Evolutionary conservation across 2,113 vertebrate genomes (phyloP).

Genomic region (Mobula hypostoma): DNA sequence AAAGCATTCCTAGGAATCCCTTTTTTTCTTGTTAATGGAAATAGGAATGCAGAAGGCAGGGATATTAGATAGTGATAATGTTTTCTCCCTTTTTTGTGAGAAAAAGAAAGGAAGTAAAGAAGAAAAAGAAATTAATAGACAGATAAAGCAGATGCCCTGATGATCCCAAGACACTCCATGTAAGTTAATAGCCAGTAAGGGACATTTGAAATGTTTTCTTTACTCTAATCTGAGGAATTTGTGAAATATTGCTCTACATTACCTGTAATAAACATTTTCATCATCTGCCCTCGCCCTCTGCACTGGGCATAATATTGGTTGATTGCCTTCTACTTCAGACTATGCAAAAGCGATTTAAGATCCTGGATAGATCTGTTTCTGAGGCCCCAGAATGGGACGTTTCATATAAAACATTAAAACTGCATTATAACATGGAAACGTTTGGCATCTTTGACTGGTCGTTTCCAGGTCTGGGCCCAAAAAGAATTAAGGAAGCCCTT

Average conservation of each 20-base stretch:
- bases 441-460: neutral
- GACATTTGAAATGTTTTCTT: neutral
- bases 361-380: neutral
- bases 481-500: slow-evolving; percentile 9
- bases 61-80: neutral
- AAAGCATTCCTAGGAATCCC: neutral
- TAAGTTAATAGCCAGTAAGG: neutral
- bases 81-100: no score
- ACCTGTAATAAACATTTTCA: neutral
- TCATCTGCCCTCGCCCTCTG: no score
- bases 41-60: neutral
- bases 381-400: neutral
- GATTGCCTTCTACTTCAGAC: neutral
- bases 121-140: neutral
- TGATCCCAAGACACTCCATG: neutral
- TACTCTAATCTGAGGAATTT: neutral
- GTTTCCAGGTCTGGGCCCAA: neutral
- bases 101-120: neutral
- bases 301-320: neutral
- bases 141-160: neutral
- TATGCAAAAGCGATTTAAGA: neutral
- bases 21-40: neutral
- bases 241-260: neutral
- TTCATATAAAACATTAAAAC: neutral
- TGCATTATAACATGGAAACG: neutral